phyloP scores from a whole-genome alignment of 1,140 invertebrate species.

The Drosophila nebulosa region DNA sequence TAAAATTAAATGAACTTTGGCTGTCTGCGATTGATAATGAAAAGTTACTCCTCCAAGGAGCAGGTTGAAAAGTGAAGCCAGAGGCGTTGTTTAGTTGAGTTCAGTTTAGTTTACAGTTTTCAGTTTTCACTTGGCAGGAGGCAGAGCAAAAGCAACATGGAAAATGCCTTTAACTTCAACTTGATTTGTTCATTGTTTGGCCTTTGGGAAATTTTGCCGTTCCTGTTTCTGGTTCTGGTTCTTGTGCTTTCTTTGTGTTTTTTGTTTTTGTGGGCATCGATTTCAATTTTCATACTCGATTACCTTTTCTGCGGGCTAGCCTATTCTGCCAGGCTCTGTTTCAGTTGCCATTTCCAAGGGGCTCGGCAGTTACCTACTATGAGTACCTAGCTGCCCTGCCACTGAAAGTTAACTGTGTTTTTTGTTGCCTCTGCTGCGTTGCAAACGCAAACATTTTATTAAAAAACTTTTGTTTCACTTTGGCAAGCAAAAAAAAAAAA shows the following conservation, averaged over 20 bases:
- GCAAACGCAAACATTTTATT: conserved; percentile 77
- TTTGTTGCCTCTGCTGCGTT: conserved; percentile 10
- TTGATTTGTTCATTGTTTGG: conserved; percentile 44
- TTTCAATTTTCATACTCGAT: conserved; percentile 79
- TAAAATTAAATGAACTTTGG: conserved; percentile 69
- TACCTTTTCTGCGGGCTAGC: conserved; percentile 54
- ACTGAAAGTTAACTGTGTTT: background rate
- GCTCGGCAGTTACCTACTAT: background rate
- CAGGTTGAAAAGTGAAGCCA: conserved; percentile 14
- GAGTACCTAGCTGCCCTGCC: background rate
- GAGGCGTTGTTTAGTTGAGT: conserved; percentile 59
- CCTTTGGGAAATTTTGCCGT: background rate
- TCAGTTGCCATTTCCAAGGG: background rate
- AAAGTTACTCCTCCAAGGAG: conserved; percentile 23
- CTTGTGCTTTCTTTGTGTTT: background rate
- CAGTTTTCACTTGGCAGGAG: background rate
- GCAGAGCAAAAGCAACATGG: too few relatives aligned
- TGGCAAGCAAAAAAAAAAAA: conserved; percentile 13
- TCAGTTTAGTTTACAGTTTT: background rate
- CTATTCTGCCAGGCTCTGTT: conserved; percentile 29
- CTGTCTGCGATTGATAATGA: conserved; percentile 58
- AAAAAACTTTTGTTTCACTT: conserved; percentile 77
- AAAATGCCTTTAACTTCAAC: conserved; percentile 24
- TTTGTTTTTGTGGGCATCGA: conserved; percentile 37
- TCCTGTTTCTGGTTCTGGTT: background rate